phyloP scores from a whole-genome alignment of 2,888 invertebrate species.

The Glyphotaelius pellucidus region DNA sequence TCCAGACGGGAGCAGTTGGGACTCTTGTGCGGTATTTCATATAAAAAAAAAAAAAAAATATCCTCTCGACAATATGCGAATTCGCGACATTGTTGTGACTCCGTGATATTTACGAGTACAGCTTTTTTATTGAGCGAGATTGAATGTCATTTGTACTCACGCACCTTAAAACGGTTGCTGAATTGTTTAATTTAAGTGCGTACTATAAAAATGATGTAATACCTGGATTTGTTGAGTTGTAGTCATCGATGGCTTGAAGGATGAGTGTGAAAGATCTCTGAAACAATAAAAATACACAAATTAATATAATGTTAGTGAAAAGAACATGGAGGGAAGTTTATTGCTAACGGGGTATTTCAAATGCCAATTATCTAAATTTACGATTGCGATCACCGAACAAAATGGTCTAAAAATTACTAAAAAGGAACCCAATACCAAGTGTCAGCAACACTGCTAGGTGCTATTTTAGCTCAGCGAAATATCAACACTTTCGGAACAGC shows the following conservation, averaged over 20 bases:
- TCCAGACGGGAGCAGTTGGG: no score
- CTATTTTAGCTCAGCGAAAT: no score
- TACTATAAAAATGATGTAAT: constrained; percentile 59
- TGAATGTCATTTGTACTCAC: constrained; percentile 3
- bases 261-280: constrained; percentile 96
- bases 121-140: not conserved
- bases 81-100: constrained; percentile 19
- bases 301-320: not conserved
- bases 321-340: not conserved
- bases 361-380: not conserved
- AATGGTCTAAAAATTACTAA: not conserved
- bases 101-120: constrained; percentile 7
- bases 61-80: constrained; percentile 33
- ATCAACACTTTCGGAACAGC: no score
- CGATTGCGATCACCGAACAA: not conserved
- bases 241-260: constrained; percentile 92
- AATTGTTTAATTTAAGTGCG: not conserved
- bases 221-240: constrained; percentile 85
- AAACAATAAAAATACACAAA: constrained; percentile 72
- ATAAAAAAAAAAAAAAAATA: no score
- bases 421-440: not conserved
- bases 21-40: no score
- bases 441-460: not conserved
- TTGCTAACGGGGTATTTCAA: not conserved
- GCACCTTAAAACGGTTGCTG: not conserved